Evolutionary conservation across 2,113 vertebrate genomes (phyloP).

Genomic region (Globicephala melas): DNA sequence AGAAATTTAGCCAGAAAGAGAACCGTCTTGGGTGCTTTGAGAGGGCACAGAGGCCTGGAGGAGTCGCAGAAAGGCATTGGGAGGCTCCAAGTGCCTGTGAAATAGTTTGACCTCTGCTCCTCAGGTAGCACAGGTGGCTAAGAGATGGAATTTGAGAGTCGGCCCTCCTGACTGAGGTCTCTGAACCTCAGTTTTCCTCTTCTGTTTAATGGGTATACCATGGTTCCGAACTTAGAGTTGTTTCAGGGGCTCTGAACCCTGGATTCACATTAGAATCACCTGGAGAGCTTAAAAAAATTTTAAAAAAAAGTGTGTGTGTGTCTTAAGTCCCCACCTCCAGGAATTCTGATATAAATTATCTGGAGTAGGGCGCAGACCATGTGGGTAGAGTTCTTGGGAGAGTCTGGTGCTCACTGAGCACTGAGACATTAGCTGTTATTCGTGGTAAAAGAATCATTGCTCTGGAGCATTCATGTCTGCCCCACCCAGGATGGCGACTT

Average conservation of each 20-base stretch:
- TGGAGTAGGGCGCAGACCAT: slow-evolving; percentile 17
- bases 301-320: not conserved
- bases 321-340: not conserved
- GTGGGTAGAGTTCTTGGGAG: slow-evolving; percentile 32
- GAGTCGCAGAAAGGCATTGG: not conserved
- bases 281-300: not conserved
- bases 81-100: not conserved
- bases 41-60: not conserved
- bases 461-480: not conserved
- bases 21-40: not conserved
- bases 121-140: not conserved
- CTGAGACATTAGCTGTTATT: slow-evolving; percentile 49
- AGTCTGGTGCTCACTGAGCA: not conserved
- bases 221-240: not conserved
- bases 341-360: slow-evolving; percentile 4
- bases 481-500: slow-evolving; percentile 37
- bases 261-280: not conserved
- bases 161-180: not conserved
- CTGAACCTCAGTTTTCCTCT: slow-evolving; percentile 18
- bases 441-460: slow-evolving; percentile 44
- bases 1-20: not conserved
- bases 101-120: not conserved
- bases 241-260: not conserved
- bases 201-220: not conserved
- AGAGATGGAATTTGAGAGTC: not conserved